Percentiles rank a stretch among this genome's conserved stretches.
Conservation (phyloP, 1,140 invertebrate species). For the Araneus ventricosus region DNA sequence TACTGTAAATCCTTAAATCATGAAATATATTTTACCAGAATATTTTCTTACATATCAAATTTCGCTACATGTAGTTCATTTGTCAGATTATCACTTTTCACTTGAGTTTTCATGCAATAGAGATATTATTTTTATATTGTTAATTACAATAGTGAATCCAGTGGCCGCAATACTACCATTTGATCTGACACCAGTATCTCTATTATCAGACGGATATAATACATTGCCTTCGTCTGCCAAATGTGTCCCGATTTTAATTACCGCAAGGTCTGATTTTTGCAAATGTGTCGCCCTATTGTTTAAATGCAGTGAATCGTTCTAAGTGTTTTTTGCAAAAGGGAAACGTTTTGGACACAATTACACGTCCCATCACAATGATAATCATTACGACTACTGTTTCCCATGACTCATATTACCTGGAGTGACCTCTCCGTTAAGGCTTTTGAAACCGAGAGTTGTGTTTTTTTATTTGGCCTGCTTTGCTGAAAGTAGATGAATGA, state of each 20-base stretch:
- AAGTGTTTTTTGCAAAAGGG: conserved; percentile 1
- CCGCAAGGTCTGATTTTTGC: neutral
- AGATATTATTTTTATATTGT: too few relatives aligned
- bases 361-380: conserved; percentile 22
- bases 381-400: conserved; percentile 32
- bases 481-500: neutral
- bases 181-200: neutral
- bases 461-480: neutral
- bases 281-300: conserved; percentile 50
- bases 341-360: conserved; percentile 33
- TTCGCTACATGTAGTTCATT: too few relatives aligned
- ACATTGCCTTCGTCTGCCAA: neutral
- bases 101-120: too few relatives aligned
- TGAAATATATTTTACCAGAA: too few relatives aligned
- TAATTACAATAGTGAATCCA: neutral
- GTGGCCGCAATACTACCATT: neutral
- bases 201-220: neutral
- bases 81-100: too few relatives aligned
- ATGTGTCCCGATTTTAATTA: conserved; percentile 46
- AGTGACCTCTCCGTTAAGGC: neutral
- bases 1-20: too few relatives aligned
- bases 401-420: neutral
- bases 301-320: conserved; percentile 48
- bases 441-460: neutral
- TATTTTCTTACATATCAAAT: too few relatives aligned